Evolutionary conservation across 2,888 invertebrate genomes (phyloP).

Genomic region (Erpobdella octoculata): DNA sequence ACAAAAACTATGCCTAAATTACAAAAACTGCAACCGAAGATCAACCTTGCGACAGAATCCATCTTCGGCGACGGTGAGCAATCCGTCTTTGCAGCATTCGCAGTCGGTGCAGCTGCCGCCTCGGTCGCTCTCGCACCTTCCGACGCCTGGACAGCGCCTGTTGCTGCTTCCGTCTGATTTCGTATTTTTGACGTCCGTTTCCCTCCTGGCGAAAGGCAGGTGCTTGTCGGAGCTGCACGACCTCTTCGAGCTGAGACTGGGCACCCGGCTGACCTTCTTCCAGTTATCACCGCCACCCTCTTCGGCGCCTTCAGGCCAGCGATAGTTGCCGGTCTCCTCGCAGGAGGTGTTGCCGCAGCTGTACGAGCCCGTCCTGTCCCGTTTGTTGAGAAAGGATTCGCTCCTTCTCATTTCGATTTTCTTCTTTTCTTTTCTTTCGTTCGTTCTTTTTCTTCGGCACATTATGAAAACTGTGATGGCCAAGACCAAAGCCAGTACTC

Average conservation of each 20-base stretch:
- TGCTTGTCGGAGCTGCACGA: neutral
- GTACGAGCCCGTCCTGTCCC: neutral
- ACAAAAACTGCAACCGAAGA: neutral
- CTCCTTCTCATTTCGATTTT: neutral
- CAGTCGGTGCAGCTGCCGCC: neutral
- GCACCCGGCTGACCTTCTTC: conserved; percentile 14
- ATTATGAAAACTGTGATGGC: neutral
- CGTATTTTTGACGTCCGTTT: neutral
- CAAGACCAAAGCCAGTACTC: neutral
- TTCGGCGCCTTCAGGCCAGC: neutral
- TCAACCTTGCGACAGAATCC: neutral
- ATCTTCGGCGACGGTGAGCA: neutral
- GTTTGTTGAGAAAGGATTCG: neutral
- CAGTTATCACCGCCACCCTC: neutral
- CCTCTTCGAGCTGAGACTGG: conserved; percentile 8
- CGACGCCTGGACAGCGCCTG: conserved; percentile 1
- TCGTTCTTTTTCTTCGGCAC: conserved; percentile 1
- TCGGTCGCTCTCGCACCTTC: conserved; percentile 13
- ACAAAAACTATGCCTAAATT: neutral
- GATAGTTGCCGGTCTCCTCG: neutral
- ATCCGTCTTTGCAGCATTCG: neutral
- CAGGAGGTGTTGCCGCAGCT: neutral
- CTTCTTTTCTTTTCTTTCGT: conserved; percentile 1
- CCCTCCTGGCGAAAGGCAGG: neutral
- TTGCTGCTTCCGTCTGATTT: neutral